Percentiles rank a stretch among this genome's conserved stretches.
Evolutionary conservation across 2,888 invertebrate species (phyloP).

Genomic region (Epiblema foenella): DNA sequence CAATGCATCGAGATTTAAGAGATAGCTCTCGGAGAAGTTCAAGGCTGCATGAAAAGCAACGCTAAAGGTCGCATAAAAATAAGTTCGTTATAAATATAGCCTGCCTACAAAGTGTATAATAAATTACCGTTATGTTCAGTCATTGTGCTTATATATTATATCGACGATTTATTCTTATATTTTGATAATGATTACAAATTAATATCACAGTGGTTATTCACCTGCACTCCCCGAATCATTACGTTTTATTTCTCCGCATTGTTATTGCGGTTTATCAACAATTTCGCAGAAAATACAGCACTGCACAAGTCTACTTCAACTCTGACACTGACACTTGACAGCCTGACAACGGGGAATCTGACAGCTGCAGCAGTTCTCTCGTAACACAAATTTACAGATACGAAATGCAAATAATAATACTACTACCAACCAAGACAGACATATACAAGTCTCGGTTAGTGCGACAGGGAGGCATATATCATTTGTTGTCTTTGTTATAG

Average conservation of each 20-base stretch:
- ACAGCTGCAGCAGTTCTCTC: no score
- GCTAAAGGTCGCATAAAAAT: constrained; percentile 46
- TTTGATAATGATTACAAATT: neutral
- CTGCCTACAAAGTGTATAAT: constrained; percentile 42
- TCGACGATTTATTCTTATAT: constrained; percentile 18
- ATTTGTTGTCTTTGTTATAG: no score
- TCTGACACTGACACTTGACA: constrained; percentile 19
- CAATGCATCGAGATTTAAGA: constrained; percentile 46
- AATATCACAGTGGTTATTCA: constrained; percentile 3
- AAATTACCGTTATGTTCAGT: constrained; percentile 47
- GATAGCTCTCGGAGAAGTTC: constrained; percentile 26
- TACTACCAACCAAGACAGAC: no score
- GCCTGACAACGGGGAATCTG: no score
- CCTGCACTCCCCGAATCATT: constrained; percentile 22
- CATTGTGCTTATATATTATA: constrained; percentile 26
- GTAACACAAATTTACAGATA: no score
- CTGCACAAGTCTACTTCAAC: constrained; percentile 14
- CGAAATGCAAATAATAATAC: no score
- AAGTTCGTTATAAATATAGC: constrained; percentile 44
- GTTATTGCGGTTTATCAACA: constrained; percentile 27
- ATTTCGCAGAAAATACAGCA: constrained; percentile 32
- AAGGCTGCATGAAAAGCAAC: constrained; percentile 29
- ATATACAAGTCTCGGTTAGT: no score
- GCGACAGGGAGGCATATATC: no score
- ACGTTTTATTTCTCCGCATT: constrained; percentile 26